These are phyloP conservation scores for Ephydatia muelleri DNA, from an alignment of 37 sponge, comb jelly and placozoan species.

Conservation along the genomic window DNA sequence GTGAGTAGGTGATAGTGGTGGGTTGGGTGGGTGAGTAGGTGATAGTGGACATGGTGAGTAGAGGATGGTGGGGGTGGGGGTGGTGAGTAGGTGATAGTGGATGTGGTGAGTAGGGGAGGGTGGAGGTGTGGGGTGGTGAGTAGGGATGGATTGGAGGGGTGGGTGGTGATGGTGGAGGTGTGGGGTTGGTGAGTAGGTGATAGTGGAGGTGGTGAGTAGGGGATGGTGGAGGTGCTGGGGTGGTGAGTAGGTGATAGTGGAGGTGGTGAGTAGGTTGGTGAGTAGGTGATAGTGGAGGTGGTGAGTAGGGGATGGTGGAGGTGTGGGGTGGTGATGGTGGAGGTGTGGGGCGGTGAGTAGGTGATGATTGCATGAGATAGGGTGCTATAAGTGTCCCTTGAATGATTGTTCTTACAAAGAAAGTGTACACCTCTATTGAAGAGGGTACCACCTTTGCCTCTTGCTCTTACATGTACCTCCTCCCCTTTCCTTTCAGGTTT, in stretches of 20 bases:
- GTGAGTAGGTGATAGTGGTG: neutral
- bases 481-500: constrained; percentile 15
- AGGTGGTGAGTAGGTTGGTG: too few relatives aligned
- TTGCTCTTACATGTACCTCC: neutral
- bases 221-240: neutral
- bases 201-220: neutral
- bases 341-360: neutral
- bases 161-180: too few relatives aligned
- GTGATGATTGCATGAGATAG: neutral
- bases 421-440: too few relatives aligned
- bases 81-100: too few relatives aligned
- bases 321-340: neutral
- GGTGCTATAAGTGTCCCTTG: neutral
- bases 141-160: too few relatives aligned
- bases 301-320: too few relatives aligned
- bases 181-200: too few relatives aligned
- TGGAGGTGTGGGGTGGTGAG: neutral
- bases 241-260: neutral
- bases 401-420: too few relatives aligned
- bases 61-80: neutral
- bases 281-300: neutral
- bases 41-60: too few relatives aligned
- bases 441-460: neutral
- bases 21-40: neutral
- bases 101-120: too few relatives aligned